Base-by-base conservation (phyloP, 2,797 vertebrate species). In the Prionace glauca region DNA sequence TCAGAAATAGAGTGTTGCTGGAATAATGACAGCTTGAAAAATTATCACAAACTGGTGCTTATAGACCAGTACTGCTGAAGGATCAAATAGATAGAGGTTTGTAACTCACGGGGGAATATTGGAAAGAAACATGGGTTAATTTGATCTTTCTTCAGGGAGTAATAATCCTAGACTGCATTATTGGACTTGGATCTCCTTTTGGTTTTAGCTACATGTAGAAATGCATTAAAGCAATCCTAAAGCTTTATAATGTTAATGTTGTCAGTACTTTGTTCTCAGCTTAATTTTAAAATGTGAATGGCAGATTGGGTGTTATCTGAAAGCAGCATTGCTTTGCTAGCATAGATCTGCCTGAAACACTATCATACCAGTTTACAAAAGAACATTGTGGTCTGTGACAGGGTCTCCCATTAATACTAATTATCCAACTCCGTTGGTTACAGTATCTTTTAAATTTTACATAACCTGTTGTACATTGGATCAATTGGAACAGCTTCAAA, bases 1-100 rank as follows among this genome's bases (percentile, higher is more conserved):
- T 88, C 12, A n/a, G 97, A 97, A 97, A 98, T 97, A 96, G 96
- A 86, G 94, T 96, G 81, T 96, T 77, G 95, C 97, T 97, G 97
- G 96, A 96, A 96, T 97, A 96, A 96, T 97, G 97, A 98, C 98
- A 97, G 96, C 96, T 97, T 98, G 98, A 98, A 97, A 97, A 97
- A 98, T 98, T 97, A 97, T 97, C 96, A 97, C 97, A 97, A 97
- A 97, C 97, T 90, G 96, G 97, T 97, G 97, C 97, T 97, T 97
- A 97, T 97, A 96, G 96, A 97, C 96, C 96, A 97, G 96, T 96
- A 96, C 97, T 97, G 18, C 96, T 14, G 96, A 96, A 97, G 96
- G 97, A 98, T 98, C 97, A 97, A 97, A 96, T 97, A 92, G 97
- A 96, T 95, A 86, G 96, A 95, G n/a, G 96, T 96, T 96, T 96